Percentiles rank a stretch among this genome's conserved stretches.
Conservation (phyloP, 1,140 invertebrate species). For the Drosophila melanica region DNA sequence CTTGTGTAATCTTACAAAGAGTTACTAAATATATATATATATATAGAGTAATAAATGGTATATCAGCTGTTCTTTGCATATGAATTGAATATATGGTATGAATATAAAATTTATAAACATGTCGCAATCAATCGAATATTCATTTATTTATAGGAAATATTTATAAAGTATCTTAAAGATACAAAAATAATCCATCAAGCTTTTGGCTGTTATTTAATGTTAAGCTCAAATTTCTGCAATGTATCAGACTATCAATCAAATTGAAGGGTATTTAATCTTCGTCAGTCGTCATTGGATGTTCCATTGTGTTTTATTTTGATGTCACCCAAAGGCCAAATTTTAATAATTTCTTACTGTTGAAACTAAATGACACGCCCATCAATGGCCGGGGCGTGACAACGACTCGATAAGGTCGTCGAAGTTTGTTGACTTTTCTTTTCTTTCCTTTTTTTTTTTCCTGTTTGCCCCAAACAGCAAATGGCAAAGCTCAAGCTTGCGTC, state of each 20-base stretch:
- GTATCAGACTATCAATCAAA: background rate
- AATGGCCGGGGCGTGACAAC: conserved; percentile 45
- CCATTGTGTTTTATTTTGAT: conserved; percentile 39
- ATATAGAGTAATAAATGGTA: no score
- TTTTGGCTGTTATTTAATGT: no score
- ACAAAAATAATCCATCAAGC: no score
- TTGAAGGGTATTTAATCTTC: conserved; percentile 5
- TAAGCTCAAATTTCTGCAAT: no score
- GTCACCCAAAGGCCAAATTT: conserved; percentile 51
- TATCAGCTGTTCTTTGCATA: no score
- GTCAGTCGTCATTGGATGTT: background rate
- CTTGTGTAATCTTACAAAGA: background rate
- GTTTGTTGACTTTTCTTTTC: conserved; percentile 35
- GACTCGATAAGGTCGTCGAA: conserved; percentile 54
- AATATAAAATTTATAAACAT: no score
- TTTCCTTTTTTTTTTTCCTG: no score
- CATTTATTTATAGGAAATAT: no score
- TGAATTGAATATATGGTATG: no score
- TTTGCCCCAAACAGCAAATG: conserved; percentile 35
- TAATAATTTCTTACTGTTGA: conserved; percentile 46
- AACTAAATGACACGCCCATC: conserved; percentile 50
- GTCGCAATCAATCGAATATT: no score
- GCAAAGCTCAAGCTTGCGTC: conserved; percentile 23
- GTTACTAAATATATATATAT: no score
- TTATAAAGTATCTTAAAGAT: no score